These are phyloP conservation scores for Lepetodrilus schrolli DNA, from an alignment of 2,888 invertebrate species.

Conservation along the genomic window DNA sequence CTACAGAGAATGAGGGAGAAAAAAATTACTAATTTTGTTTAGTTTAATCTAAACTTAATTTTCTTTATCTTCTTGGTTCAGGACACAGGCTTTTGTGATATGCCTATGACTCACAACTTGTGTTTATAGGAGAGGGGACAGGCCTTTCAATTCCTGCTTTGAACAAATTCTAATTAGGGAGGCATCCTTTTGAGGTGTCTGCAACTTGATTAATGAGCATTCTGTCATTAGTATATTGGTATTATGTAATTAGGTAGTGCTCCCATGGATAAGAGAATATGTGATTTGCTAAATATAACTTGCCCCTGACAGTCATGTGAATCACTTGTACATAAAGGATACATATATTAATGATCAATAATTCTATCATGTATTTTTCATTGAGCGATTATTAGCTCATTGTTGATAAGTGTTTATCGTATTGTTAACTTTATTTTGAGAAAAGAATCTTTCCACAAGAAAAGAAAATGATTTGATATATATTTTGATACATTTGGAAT, in stretches of 20 bases:
- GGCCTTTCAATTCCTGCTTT: constrained; percentile 13
- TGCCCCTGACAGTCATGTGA: too few relatives aligned
- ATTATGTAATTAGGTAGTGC: constrained; percentile 20
- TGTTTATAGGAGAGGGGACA: neutral
- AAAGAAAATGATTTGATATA: neutral
- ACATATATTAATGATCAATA: too few relatives aligned
- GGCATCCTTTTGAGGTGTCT: constrained; percentile 16
- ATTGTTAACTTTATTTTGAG: too few relatives aligned
- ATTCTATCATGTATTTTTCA: constrained; percentile 27
- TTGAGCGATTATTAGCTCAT: constrained; percentile 3
- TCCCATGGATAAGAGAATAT: neutral
- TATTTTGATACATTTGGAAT: neutral
- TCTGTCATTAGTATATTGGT: constrained; percentile 19
- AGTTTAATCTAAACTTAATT: constrained; percentile 26
- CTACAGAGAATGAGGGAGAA: constrained; percentile 3
- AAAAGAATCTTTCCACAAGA: neutral
- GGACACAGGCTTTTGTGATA: neutral
- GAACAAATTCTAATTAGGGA: constrained; percentile 20
- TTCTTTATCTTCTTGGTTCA: constrained; percentile 24
- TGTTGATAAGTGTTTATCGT: too few relatives aligned
- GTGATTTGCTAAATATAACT: neutral
- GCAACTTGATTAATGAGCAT: constrained; percentile 12
- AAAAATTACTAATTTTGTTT: constrained; percentile 20
- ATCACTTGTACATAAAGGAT: too few relatives aligned
- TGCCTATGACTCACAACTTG: neutral